These are phyloP conservation scores for Xiphophorus hellerii DNA, from an alignment of 2,113 vertebrate species.

Conservation along the genomic window DNA sequence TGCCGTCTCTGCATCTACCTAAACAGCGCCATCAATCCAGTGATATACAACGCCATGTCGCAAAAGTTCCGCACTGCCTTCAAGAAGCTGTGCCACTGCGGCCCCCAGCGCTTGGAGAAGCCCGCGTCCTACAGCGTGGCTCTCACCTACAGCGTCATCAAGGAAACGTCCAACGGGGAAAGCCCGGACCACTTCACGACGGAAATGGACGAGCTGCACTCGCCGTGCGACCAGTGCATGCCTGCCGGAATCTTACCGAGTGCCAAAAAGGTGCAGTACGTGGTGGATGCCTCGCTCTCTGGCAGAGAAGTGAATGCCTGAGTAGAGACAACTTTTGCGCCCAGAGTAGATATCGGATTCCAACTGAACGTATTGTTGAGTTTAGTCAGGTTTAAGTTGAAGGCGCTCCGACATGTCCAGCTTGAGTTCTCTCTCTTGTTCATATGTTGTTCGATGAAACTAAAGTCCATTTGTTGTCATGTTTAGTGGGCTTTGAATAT, in stretches of 20 bases:
- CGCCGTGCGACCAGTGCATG: constrained; percentile 79
- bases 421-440: constrained; percentile 20
- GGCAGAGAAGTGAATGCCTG: constrained; percentile 75
- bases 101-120: constrained; percentile 82
- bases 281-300: constrained; percentile 76
- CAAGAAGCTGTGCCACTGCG: constrained; percentile 91
- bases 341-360: neutral
- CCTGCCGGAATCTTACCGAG: constrained; percentile 76
- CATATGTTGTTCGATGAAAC: constrained; percentile 5
- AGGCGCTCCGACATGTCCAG: neutral
- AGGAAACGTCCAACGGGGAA: constrained; percentile 86
- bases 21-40: constrained; percentile 96
- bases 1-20: constrained; percentile 97
- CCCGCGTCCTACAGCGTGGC: constrained; percentile 82
- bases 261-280: constrained; percentile 78
- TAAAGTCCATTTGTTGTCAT: neutral
- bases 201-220: constrained; percentile 86
- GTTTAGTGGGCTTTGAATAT: neutral
- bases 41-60: constrained; percentile 99
- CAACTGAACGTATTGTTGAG: constrained; percentile 18
- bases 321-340: constrained; percentile 21
- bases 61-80: constrained; percentile 97
- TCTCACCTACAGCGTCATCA: constrained; percentile 89
- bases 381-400: constrained; percentile 19
- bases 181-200: constrained; percentile 89